Conservation (phyloP, 2,113 vertebrate genomes). For the Noturus placidus region DNA sequence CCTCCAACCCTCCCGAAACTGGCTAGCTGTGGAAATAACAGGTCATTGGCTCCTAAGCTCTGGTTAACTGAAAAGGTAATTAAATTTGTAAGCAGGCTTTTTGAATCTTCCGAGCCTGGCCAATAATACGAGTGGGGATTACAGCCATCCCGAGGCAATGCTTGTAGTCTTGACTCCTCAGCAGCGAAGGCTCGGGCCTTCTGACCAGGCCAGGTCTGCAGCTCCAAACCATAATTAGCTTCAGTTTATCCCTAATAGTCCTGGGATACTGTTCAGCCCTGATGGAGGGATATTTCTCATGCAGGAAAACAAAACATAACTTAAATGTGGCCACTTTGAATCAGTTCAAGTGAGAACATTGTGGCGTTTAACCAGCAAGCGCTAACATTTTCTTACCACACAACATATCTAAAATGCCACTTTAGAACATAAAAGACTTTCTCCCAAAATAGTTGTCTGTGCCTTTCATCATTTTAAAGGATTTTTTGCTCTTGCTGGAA, state of each 20-base stretch:
- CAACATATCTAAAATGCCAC: background rate
- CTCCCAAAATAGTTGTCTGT: conserved; percentile 34
- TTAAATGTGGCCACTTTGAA: background rate
- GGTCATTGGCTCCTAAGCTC: conserved; percentile 75
- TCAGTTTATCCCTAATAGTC: conserved; percentile 39
- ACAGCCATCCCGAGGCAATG: conserved; percentile 61
- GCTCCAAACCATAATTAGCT: conserved; percentile 52
- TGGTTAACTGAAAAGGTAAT: conserved; percentile 78
- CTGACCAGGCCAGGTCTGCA: conserved; percentile 55
- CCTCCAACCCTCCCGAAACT: conserved; percentile 54
- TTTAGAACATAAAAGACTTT: conserved; percentile 29
- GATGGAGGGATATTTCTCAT: conserved; percentile 28
- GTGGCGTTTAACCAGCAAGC: background rate
- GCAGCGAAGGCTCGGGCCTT: conserved; percentile 59
- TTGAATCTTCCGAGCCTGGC: conserved; percentile 73
- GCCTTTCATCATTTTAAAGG: conserved; percentile 46
- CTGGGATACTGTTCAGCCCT: conserved; percentile 22
- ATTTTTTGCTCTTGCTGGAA: conserved; percentile 27
- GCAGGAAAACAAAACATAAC: background rate
- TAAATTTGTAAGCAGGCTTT: conserved; percentile 76
- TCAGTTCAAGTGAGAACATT: background rate
- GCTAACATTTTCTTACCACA: conserved; percentile 16
- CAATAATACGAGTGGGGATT: conserved; percentile 68
- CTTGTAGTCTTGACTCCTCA: conserved; percentile 61
- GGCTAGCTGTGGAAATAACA: conserved; percentile 71